Conservation (phyloP, 2,113 vertebrate genomes). For the Mohoua ochrocephala region DNA sequence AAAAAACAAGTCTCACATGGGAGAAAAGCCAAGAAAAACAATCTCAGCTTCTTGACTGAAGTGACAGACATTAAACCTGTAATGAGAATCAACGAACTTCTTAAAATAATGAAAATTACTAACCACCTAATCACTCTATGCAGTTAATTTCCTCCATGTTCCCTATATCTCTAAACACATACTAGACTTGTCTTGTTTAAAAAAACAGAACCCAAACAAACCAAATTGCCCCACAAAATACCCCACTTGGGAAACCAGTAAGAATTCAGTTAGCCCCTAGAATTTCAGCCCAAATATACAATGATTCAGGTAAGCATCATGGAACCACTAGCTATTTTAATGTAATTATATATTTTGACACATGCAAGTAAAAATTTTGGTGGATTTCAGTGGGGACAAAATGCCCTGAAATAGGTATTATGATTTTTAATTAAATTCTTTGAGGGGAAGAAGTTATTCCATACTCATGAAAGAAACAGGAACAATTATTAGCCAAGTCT, state of each 20-base stretch:
- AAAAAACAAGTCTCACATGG: background rate
- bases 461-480: background rate
- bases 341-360: background rate
- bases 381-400: background rate
- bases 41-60: background rate
- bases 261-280: background rate
- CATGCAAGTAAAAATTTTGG: background rate
- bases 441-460: background rate
- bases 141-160: background rate
- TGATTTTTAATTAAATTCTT: background rate
- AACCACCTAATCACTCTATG: background rate
- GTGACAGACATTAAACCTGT: background rate
- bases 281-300: background rate
- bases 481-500: background rate
- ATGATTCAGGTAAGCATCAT: background rate
- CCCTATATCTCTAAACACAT: background rate
- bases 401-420: background rate
- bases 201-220: background rate
- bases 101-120: background rate
- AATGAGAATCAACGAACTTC: background rate
- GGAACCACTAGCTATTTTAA: background rate
- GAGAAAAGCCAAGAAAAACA: background rate
- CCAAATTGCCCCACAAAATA: background rate
- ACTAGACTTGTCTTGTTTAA: background rate
- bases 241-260: background rate